Evolutionary conservation across 1,140 invertebrate genomes (phyloP), one percentile per base, ranked within the genome.

Genomic region (Drosophila leontia): DNA sequence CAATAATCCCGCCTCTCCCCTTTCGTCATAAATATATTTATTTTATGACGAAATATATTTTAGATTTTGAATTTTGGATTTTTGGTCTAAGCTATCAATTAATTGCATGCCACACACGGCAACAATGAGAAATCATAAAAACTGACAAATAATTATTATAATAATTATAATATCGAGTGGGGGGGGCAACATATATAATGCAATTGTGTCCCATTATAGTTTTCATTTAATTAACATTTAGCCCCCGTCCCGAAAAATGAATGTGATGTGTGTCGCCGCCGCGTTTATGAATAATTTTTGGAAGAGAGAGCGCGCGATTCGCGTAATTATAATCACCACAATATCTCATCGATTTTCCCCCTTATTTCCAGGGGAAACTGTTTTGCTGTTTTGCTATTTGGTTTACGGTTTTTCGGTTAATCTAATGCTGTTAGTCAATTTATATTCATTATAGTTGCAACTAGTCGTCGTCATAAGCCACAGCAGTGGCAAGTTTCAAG

Each of bases 181-280:
- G 23, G 26, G 26, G 26, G 5, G 26, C 6, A 6, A 29, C 1
- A 29, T 74, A 80, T 29, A 29, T 74, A 80, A 65, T 59, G 47
- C 69, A 71, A 72, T 72, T 72, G 69, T 51, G 58, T 67, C 42
- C 75, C 82, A 82, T 79, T 79, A 76, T 72, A 76, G 69, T 64
- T 55, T 71, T 70, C 80, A 88, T 86, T 86, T 86, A 87, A 88
- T 86, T 86, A 86, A 88, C 77, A 88, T 83, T 77, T 83, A 77
- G 76, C 55, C 47, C 29, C 34, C 26, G 7, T 15, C 23, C 47
- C 26, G 15, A 35, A 67, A 72, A 86, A 62, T 82, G 59, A 45
- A 68, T 71, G 59, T 72, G 50, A 56, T 7, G 1, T 26, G 61
- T 7, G 23, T 42, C 41, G 23, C 26, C 26, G 26, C 26, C 26